Base-by-base conservation (phyloP, 2,888 invertebrate genomes). In the Strigamia maritima region DNA sequence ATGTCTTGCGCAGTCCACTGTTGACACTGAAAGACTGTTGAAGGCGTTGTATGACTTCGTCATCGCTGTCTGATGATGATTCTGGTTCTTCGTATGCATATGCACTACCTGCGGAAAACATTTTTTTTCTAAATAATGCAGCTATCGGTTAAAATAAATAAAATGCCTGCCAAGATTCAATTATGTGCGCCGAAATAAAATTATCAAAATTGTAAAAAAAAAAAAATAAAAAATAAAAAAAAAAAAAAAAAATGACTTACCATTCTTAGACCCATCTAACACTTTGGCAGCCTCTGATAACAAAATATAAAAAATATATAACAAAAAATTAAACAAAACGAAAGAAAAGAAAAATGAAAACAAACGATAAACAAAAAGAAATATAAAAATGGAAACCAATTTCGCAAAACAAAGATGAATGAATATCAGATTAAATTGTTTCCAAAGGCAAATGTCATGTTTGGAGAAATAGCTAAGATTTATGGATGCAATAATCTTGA, bases 11-110 rank as follows among this genome's bases (percentile, higher is more conserved):
- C 35, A 81, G 74, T 24, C 80, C 79, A 60, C 80, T 80, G 40
- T 70, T 80, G 70, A 80, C 70, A 40, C 80, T 80, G 60, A 80
- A 74, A 28, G 81, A 82, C 79, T 84, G 83, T 79, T 86, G 85
- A 81, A 90, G 88, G 77, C 90, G 88, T 80, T 90, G 88, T 81
- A 91, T 87, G 65, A 91, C 90, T 85, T 91, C 91, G 83, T 90
- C 90, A 84, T 93, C 93, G 76, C 92, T 92, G 85, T 93, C 93
- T 44, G 92, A 92, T 82, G 92, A 92, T 4, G 90, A 89, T 81
- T 91, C 91, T 24, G 88, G 89, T 81, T 90, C 90, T 82, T 91
- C 90, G 83, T 90, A 89, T 10, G 89, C 89, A 84, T 90, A 91
- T 54, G 89, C 88, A 84, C 89, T 89, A 14, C 89, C 90, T 90